These are phyloP conservation scores for Amaurobius ferox DNA, from an alignment of 2,888 invertebrate genomes.

Conservation along the genomic window DNA sequence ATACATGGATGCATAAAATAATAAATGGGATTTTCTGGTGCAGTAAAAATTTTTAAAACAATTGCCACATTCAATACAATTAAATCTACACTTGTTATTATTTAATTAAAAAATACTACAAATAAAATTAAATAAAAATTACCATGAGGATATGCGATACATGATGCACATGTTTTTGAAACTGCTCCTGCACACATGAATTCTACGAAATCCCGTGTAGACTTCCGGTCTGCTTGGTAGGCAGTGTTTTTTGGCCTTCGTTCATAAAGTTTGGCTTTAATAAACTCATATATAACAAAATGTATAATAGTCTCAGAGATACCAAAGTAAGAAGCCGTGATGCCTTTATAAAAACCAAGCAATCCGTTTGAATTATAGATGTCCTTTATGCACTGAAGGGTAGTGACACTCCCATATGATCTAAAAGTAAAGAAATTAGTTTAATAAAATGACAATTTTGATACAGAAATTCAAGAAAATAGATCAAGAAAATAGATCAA, in stretches of 20 bases:
- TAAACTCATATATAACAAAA: constrained; percentile 98
- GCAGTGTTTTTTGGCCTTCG: constrained; percentile 76
- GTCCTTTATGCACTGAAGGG: constrained; percentile 77
- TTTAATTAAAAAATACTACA: too few species aligned
- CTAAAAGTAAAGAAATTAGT: too few species aligned
- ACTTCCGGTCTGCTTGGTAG: constrained; percentile 81
- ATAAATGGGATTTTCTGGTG: too few species aligned
- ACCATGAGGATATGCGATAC: constrained; percentile 97
- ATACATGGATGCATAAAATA: too few species aligned
- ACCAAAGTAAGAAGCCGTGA: constrained; percentile 98
- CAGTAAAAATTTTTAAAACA: too few species aligned
- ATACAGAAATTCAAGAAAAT: not conserved
- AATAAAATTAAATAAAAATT: constrained; percentile 76
- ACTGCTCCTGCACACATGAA: constrained; percentile 97
- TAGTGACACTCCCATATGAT: constrained; percentile 74
- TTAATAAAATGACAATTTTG: not conserved
- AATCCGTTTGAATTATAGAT: constrained; percentile 82
- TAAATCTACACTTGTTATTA: too few species aligned
- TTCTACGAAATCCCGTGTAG: constrained; percentile 90
- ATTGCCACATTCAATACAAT: too few species aligned
- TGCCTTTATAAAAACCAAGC: constrained; percentile 97
- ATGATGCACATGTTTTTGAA: constrained; percentile 95
- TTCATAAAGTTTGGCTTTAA: constrained; percentile 91
- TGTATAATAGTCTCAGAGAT: constrained; percentile 99
- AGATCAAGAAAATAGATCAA: not conserved